These are phyloP conservation scores for Bryconaethiops microstoma DNA, from an alignment of 2,797 vertebrate genomes.

Conservation along the genomic window DNA sequence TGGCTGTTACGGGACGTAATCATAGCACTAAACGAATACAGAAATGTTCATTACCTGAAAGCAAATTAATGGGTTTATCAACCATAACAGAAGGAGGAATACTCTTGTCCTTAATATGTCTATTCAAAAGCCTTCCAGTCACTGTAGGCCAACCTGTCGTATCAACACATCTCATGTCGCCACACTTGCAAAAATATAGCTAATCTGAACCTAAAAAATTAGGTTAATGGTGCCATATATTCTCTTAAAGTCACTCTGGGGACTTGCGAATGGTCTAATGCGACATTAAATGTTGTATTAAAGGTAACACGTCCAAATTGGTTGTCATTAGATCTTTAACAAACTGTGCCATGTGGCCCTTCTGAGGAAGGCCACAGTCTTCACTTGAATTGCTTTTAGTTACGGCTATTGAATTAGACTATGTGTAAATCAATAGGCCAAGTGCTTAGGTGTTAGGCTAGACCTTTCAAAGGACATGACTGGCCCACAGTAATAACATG, in stretches of 20 bases:
- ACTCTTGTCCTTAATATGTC: neutral
- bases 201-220: conserved; percentile 3
- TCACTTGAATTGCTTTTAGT: conserved; percentile 43
- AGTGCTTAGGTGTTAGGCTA: conserved; percentile 21
- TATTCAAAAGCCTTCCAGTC: neutral
- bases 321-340: conserved; percentile 49
- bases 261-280: conserved; percentile 32
- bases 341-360: conserved; percentile 40
- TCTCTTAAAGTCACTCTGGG: conserved; percentile 26
- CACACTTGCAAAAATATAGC: conserved; percentile 2
- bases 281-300: conserved; percentile 48
- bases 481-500: conserved; percentile 14
- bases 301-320: conserved; percentile 48
- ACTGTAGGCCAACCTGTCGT: neutral
- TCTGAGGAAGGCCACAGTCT: conserved; percentile 29
- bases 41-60: neutral
- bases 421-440: conserved; percentile 51
- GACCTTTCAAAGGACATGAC: conserved; percentile 31
- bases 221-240: conserved; percentile 19
- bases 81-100: neutral
- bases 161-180: neutral
- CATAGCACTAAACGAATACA: neutral
- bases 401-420: conserved; percentile 45
- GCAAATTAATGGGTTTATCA: neutral
- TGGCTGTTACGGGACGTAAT: neutral